These are phyloP conservation scores for Campoplex nolae DNA, from an alignment of 2,888 invertebrate species.

Conservation along the genomic window DNA sequence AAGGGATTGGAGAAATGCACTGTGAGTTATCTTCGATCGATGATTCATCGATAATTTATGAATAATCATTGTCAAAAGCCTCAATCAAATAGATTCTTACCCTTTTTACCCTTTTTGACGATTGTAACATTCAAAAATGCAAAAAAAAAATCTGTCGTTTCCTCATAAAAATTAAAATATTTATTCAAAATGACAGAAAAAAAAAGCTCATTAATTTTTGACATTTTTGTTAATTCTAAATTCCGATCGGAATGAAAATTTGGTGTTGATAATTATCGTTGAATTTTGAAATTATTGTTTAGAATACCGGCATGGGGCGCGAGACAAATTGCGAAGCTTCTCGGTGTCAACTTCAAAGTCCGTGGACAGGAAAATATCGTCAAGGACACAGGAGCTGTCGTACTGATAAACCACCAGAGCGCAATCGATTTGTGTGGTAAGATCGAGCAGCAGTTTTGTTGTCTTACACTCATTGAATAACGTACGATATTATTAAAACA, in stretches of 20 bases:
- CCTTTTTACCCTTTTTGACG: background rate
- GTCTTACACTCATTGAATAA: background rate
- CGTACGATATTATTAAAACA: background rate
- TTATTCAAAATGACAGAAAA: too few species aligned
- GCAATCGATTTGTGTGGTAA: slow-evolving; percentile 93
- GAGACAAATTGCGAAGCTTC: slow-evolving; percentile 86
- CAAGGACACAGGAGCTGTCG: slow-evolving; percentile 90
- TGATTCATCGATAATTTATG: background rate
- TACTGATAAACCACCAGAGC: slow-evolving; percentile 96
- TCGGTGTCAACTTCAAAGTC: slow-evolving; percentile 91
- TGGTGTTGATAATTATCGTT: background rate
- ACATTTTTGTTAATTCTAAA: too few species aligned
- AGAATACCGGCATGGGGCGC: slow-evolving; percentile 90
- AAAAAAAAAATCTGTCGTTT: too few species aligned
- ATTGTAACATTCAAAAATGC: too few species aligned
- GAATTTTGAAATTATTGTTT: slow-evolving; percentile 53
- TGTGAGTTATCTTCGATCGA: slow-evolving; percentile 87
- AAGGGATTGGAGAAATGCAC: slow-evolving; percentile 90
- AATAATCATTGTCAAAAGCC: background rate
- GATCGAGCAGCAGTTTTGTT: slow-evolving; percentile 68
- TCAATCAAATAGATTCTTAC: background rate
- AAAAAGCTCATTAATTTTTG: too few species aligned
- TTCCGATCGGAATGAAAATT: slow-evolving; percentile 23
- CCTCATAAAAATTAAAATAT: too few species aligned
- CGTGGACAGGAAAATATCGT: slow-evolving; percentile 91